A percentile compares a stretch with the other conserved stretches of the same genome.
Conservation (phyloP, 2,113 vertebrate genomes). For the Synchiropus splendidus region DNA sequence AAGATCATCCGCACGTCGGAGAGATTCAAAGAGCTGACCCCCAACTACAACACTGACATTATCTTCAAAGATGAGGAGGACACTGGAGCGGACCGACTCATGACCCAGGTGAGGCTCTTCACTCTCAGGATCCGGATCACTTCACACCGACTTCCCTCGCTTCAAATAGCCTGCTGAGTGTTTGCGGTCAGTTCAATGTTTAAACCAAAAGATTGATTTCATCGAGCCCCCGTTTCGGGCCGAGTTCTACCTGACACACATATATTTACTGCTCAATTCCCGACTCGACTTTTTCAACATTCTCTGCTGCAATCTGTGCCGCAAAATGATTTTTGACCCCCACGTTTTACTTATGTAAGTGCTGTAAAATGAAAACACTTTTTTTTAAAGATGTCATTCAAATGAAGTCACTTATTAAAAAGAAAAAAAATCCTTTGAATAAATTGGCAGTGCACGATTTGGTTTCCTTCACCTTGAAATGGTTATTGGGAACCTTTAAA, state of each 20-base stretch:
- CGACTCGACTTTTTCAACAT: too few relatives aligned
- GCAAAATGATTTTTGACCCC: too few relatives aligned
- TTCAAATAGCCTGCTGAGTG: conserved; percentile 27
- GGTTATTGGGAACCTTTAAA: too few relatives aligned
- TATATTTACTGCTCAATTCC: too few relatives aligned
- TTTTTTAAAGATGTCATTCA: too few relatives aligned
- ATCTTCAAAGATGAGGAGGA: conserved; percentile 99
- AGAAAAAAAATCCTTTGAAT: too few relatives aligned
- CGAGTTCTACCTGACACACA: too few relatives aligned
- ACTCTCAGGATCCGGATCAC: background rate
- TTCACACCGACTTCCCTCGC: conserved; percentile 2
- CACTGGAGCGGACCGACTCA: conserved; percentile 91
- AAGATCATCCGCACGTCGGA: conserved; percentile 89
- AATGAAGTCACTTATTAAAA: too few relatives aligned
- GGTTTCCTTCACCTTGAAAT: too few relatives aligned
- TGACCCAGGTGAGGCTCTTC: conserved; percentile 83
- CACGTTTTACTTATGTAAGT: too few relatives aligned
- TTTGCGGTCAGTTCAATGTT: conserved; percentile 46
- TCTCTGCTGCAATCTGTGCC: background rate
- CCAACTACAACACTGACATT: conserved; percentile 97
- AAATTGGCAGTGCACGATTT: too few relatives aligned
- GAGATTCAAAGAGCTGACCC: conserved; percentile 91
- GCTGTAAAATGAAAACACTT: too few relatives aligned
- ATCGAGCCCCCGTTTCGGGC: conserved; percentile 23
- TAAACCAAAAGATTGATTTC: conserved; percentile 47